Conservation (phyloP, 2,888 invertebrate genomes). For the Chloroclystis v-ata region DNA sequence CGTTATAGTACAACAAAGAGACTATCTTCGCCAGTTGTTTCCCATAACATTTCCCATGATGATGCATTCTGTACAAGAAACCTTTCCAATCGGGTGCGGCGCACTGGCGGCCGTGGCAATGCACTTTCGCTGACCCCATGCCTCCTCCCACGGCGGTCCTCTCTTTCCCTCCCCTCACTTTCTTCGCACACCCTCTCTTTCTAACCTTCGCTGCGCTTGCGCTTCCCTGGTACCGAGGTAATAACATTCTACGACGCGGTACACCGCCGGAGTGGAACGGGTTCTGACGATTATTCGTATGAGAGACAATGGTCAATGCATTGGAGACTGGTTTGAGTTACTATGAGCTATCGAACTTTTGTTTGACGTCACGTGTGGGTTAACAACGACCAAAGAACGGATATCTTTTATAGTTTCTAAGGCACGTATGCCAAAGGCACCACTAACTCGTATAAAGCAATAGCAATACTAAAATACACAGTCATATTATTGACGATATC, state of each 20-base stretch:
- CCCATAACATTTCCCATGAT: slow-evolving; percentile 54
- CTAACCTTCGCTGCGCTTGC: slow-evolving; percentile 63
- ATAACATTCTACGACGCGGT: slow-evolving; percentile 76
- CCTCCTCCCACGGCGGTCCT: slow-evolving; percentile 64
- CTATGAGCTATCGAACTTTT: slow-evolving; percentile 27
- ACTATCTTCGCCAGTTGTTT: slow-evolving; percentile 30
- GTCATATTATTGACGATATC: slow-evolving; percentile 8
- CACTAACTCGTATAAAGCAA: slow-evolving; percentile 1
- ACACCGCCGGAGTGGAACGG: slow-evolving; percentile 74
- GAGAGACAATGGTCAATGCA: slow-evolving; percentile 66
- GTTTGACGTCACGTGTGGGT: slow-evolving; percentile 24
- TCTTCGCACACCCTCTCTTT: slow-evolving; percentile 54
- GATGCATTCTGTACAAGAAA: slow-evolving; percentile 57
- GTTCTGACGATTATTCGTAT: slow-evolving; percentile 73
- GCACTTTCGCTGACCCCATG: slow-evolving; percentile 77
- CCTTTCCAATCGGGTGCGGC: slow-evolving; percentile 71
- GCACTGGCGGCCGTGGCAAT: slow-evolving; percentile 72
- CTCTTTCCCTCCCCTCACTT: slow-evolving; percentile 59
- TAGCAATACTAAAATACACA: slow-evolving; percentile 6
- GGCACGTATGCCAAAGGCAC: slow-evolving; percentile 3
- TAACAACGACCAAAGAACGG: slow-evolving; percentile 12
- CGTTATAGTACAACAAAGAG: slow-evolving; percentile 28
- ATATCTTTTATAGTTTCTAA: slow-evolving; percentile 11
- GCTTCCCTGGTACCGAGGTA: slow-evolving; percentile 68
- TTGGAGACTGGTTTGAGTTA: slow-evolving; percentile 43